These are phyloP conservation scores for Hermetia illucens DNA, from an alignment of 1,140 invertebrate species.

Conservation along the genomic window DNA sequence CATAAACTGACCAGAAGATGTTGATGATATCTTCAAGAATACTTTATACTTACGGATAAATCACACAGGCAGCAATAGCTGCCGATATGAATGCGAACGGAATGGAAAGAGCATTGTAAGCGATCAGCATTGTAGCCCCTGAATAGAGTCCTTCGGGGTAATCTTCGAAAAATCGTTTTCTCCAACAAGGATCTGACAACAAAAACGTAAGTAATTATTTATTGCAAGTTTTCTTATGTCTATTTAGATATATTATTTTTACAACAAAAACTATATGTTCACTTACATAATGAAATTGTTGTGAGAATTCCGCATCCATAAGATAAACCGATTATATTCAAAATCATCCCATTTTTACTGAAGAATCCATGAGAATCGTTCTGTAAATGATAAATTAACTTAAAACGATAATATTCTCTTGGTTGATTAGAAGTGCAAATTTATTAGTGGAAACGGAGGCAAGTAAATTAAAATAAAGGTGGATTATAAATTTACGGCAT, in stretches of 20 bases:
- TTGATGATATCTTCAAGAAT: background rate
- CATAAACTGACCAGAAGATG: background rate
- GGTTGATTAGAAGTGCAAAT: no score
- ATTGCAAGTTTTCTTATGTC: background rate
- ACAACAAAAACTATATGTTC: background rate
- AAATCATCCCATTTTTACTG: slow-evolving; percentile 62
- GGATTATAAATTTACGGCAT: no score
- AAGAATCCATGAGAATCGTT: slow-evolving; percentile 59
- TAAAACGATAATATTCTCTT: no score
- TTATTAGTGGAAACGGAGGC: no score
- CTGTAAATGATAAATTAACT: slow-evolving; percentile 28
- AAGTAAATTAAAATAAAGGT: no score
- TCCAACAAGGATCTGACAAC: slow-evolving; percentile 56
- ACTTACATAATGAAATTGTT: slow-evolving; percentile 65
- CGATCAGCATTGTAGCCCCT: slow-evolving; percentile 66
- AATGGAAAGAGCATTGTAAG: slow-evolving; percentile 63
- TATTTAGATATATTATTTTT: slow-evolving; percentile 1
- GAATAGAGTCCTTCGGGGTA: slow-evolving; percentile 73
- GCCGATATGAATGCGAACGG: slow-evolving; percentile 64
- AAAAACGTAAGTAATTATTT: slow-evolving; percentile 3
- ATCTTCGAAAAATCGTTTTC: slow-evolving; percentile 84
- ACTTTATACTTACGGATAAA: slow-evolving; percentile 50
- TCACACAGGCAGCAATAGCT: slow-evolving; percentile 46
- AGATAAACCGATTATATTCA: slow-evolving; percentile 62
- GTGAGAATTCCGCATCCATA: slow-evolving; percentile 69